Base-by-base conservation (phyloP, 2,888 invertebrate genomes). In the Pollenia labialis region DNA sequence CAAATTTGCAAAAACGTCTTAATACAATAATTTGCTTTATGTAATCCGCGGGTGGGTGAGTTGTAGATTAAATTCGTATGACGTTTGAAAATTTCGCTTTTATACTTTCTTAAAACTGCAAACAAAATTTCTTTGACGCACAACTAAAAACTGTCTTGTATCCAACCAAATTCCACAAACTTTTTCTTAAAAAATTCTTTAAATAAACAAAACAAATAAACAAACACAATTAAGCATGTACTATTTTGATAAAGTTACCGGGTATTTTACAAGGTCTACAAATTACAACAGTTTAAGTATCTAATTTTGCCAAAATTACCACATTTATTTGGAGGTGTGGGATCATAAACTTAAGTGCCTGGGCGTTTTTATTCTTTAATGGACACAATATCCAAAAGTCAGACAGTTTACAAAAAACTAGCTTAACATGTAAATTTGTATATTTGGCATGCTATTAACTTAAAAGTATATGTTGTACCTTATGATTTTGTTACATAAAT, bases 251-350 rank as follows among this genome's bases (percentile, higher is more conserved):
- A 66, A 77, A 56, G 66, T 66, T 56, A 48, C 54, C 42, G 42
- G 42, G 7, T 12, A 44, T 16, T 60, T 44, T 32, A 60, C 44
- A 60, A 68, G 68, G 32, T 40, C 68, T 68, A 40, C 44, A 48
- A 58, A 42, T 68, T 58, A 68, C 32, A 58, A 60, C 32, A 50
- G 56, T 66, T 77, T 66, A 76, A 76, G 77, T 77, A 66, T 79
- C 56, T 68, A 68, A 68, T 68, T 50, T 58, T 54, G 46, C 58
- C 56, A 58, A 32, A 77, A 46, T 58, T 60, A 58, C 62, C 52
- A 42, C 46, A 54, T 64, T 40, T 32, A 11, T 32, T 64, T 23
- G 18, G 18, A 46, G 46, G 14, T 64, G 32, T 32, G 23, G 12
- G 14, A n/a, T 40, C 42, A 52, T 42, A 16, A 56, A 71, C 54